phyloP scores from a whole-genome alignment of 1,140 invertebrate species.

The Pissodes strobi region DNA sequence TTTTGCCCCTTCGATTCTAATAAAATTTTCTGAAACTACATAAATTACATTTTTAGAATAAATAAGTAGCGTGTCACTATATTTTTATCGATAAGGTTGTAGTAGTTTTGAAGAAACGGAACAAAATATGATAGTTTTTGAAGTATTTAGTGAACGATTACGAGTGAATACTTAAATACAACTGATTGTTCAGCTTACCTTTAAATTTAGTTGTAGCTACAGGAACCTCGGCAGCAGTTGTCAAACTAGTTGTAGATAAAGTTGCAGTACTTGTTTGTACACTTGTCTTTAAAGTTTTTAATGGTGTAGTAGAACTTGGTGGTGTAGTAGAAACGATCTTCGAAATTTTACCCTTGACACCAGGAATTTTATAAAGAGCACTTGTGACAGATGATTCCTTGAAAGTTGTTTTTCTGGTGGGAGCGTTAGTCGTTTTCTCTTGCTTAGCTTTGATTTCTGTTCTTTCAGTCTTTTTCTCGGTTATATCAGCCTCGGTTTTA shows the following conservation, averaged over 20 bases:
- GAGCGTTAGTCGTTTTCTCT: slow-evolving; percentile 52
- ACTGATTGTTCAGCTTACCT: slow-evolving; percentile 1
- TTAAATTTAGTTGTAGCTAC: slow-evolving; percentile 15
- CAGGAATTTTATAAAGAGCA: slow-evolving; percentile 58
- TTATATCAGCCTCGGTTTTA: slow-evolving; percentile 65
- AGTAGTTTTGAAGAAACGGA: no score
- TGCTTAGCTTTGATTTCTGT: slow-evolving; percentile 51
- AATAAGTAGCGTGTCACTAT: no score
- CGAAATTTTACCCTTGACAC: slow-evolving; percentile 54
- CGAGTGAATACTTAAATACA: no score
- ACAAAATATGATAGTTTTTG: no score
- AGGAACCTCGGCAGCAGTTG: neutral
- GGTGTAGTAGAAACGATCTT: slow-evolving; percentile 50
- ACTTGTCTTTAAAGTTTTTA: slow-evolving; percentile 49
- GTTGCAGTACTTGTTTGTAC: slow-evolving; percentile 49
- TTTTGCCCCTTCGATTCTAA: no score
- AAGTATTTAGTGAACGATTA: no score
- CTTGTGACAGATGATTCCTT: slow-evolving; percentile 54
- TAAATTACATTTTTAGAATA: no score
- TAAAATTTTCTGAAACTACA: no score
- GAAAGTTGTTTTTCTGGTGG: slow-evolving; percentile 53
- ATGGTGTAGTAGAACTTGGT: slow-evolving; percentile 46
- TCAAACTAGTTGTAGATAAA: slow-evolving; percentile 44
- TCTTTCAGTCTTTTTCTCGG: slow-evolving; percentile 59
- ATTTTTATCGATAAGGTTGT: no score